These are phyloP conservation scores for Dromaius novaehollandiae DNA, from an alignment of 2,113 vertebrate genomes.

Conservation along the genomic window DNA sequence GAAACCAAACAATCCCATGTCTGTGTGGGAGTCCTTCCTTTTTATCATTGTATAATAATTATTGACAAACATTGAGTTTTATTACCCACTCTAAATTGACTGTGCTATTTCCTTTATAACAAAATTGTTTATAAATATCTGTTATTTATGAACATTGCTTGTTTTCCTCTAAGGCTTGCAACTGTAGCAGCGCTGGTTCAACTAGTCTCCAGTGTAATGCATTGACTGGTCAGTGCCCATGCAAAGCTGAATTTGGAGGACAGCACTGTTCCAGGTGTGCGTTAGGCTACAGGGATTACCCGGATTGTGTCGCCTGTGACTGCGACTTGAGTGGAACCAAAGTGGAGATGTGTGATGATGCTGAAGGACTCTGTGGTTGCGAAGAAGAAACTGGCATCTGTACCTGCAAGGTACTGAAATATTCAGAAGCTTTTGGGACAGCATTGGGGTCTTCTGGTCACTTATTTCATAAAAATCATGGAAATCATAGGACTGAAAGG, in stretches of 20 bases:
- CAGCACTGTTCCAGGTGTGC: constrained; percentile 81
- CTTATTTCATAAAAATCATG: not conserved
- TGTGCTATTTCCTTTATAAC: not conserved
- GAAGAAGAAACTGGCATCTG: constrained; percentile 79
- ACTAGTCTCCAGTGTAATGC: constrained; percentile 76
- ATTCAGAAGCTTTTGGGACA: not conserved
- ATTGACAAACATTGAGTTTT: not conserved
- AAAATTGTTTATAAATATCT: not conserved
- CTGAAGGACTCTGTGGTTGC: constrained; percentile 83
- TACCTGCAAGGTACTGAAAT: constrained; percentile 87
- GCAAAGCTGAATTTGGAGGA: constrained; percentile 80
- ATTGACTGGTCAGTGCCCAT: constrained; percentile 82
- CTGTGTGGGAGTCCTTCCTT: not conserved
- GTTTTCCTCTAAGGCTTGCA: constrained; percentile 79
- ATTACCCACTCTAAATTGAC: not conserved
- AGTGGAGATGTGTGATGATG: constrained; percentile 75
- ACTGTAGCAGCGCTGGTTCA: constrained; percentile 83
- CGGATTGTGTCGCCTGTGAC: constrained; percentile 85
- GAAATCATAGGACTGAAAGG: not conserved
- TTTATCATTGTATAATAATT: not conserved
- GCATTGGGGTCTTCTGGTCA: not conserved
- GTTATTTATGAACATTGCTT: not conserved
- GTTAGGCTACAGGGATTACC: constrained; percentile 85
- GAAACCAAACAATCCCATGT: not conserved
- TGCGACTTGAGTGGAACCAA: constrained; percentile 86